Evolutionary conservation across 2,888 invertebrate species (phyloP), one percentile per base, ranked within the genome.

Genomic region (Phalangium opilio): DNA sequence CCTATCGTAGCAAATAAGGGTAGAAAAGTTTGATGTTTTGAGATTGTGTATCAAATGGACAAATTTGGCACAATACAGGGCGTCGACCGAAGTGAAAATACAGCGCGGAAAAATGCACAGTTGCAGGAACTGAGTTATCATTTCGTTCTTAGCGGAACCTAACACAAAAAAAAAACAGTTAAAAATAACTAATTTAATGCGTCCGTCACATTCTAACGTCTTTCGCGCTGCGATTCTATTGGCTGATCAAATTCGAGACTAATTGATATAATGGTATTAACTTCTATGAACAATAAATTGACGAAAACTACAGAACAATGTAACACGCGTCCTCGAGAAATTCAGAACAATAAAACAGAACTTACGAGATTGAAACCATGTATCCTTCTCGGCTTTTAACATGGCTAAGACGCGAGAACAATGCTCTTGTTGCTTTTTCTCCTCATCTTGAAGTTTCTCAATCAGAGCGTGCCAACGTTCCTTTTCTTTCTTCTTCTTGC

Each of bases 1-100:
- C 73, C 93, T 75, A 69, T 98, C 98, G 63, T 93, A 93, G 67
- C 95, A 93, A 43, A 98, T 77, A 46, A 99, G 73, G 0, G 98
- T 96, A 14, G 93, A 91, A 71, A 99, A 98, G 71, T 93, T 91
- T 5, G 90, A 84, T 42, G 93, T 91, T 68, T 87, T 86, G 58
- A 95, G 72, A 60, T 81, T 81, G 69, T 99, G 98, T 58, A 98
- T 82, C 7, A 87, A 83, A 64, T 91, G 84, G 50, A 98, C 86
- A 68, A 98, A 96, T 72, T 91, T 84, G 1, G 96, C 93, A 70
- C 93, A 93, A 70, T 86, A 98, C 48, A 95, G 75, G 32, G 98
- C 93, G 72, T 99, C 98, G 44, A 83, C 77, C 43, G 91, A 84
- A 17, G 96, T 93, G 70, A 91, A 95, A 52, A 90, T 85, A 69